phyloP scores from a whole-genome alignment of 1,140 invertebrate genomes.

The Lepidurus couesii region DNA sequence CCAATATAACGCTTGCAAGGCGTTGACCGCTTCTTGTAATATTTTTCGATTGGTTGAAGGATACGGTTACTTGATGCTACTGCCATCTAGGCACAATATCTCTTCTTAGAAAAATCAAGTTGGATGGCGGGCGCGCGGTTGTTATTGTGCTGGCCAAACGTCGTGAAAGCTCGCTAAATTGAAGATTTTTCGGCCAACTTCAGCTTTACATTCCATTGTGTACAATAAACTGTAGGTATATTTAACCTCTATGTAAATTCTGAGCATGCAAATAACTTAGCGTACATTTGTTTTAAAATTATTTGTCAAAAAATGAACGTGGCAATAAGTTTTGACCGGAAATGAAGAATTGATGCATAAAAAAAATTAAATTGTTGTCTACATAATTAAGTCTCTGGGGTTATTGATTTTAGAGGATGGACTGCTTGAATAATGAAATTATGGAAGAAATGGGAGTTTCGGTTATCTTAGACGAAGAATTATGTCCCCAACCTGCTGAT shows the following conservation, averaged over 20 bases:
- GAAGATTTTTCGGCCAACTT: not conserved
- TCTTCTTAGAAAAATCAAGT: not conserved
- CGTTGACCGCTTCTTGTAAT: too few species aligned
- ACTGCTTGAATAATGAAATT: constrained; percentile 40
- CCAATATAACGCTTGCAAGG: too few species aligned
- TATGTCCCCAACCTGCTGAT: not conserved
- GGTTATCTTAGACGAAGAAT: constrained; percentile 45
- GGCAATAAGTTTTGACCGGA: not conserved
- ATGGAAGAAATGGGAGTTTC: constrained; percentile 49
- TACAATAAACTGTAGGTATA: not conserved
- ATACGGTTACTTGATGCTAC: too few species aligned
- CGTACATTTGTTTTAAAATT: not conserved
- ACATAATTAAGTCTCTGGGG: not conserved
- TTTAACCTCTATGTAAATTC: not conserved
- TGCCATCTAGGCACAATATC: not conserved
- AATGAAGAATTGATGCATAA: not conserved
- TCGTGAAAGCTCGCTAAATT: not conserved
- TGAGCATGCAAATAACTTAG: not conserved
- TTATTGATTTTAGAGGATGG: not conserved
- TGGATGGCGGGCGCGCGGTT: constrained; percentile 12
- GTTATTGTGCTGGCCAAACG: not conserved
- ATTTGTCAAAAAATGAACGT: not conserved
- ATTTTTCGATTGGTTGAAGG: too few species aligned
- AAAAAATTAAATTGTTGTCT: not conserved
- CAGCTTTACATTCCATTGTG: not conserved